Base-by-base conservation (phyloP, 2,888 invertebrate species). In the Harpalus rufipes region DNA sequence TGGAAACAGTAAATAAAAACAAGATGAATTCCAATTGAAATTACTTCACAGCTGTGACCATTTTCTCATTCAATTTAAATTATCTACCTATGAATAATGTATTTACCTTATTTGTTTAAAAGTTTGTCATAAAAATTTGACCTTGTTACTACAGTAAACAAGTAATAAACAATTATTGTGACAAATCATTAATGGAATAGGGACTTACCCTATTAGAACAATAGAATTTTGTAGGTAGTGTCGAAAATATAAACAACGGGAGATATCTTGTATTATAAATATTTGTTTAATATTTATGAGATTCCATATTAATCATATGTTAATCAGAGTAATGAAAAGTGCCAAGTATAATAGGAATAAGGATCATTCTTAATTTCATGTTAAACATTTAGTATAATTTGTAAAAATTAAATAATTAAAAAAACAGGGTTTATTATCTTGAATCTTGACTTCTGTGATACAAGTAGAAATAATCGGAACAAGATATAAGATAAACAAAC, bases 181-280 rank as follows among this genome's bases (percentile, higher is more conserved):
- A 74, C 72, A 74, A 74, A 74, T 74, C 41, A 74, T 44, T 44
- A 74, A 74, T 44, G 58, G 25, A n/a, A 78, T 58, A 78, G 78
- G 78, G 78, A 14, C 78, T 78, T 78, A 78, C 78, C 78, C 78
- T 78, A 58, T 12, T 14, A 78, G 58, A 78, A 78, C 51, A 74
- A 74, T 44, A 58, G 78, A 56, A 44, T 78, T 74, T 44, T 74
- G 44, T 41, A 68, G 44, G 72, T 51, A 74, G 41, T 16, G 16
- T 32, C 8, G 0, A 63, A 63, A 63, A 25, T 25, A 68, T 41
- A 39, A 68, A 8, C 12, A 63, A 63, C 21, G 12, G 21, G 63
- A 63, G 1, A 25, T 63, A 68, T 68, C 39, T 32, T 63, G 18
- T 32, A 32, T 16, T 21, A 63, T 63, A 10, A 12, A 63, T 21